Evolutionary conservation across 2,888 invertebrate genomes (phyloP).

Genomic region (Ochropleura leucogaster): DNA sequence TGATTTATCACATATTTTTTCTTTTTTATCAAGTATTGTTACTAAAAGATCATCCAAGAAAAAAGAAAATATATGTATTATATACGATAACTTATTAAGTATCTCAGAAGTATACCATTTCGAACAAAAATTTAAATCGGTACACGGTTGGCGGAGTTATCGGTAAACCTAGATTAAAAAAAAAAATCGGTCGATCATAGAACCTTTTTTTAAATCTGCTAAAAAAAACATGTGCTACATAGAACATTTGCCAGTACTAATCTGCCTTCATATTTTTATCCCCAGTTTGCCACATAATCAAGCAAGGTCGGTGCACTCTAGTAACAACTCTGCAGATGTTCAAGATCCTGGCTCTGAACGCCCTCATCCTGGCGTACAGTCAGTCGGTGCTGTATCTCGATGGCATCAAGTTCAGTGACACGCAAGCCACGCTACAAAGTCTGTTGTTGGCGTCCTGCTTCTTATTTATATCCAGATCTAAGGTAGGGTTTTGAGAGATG

Average conservation of each 20-base stretch:
- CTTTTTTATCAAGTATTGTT: too few species aligned
- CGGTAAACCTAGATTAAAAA: too few species aligned
- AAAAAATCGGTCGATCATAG: too few species aligned
- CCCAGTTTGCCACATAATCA: constrained; percentile 99
- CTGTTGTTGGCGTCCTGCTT: constrained; percentile 98
- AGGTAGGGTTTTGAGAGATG: constrained; percentile 90
- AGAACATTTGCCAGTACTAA: not conserved
- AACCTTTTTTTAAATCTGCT: too few species aligned
- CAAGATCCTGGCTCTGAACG: constrained; percentile 99
- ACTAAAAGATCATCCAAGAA: too few species aligned
- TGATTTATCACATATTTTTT: too few species aligned
- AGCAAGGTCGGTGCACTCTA: constrained; percentile 99
- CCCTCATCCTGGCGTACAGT: constrained; percentile 99
- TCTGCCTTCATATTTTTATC: not conserved
- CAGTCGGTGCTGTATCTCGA: constrained; percentile 99
- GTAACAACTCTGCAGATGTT: constrained; percentile 99
- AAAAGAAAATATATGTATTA: too few species aligned
- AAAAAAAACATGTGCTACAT: not conserved
- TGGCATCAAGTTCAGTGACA: constrained; percentile 99
- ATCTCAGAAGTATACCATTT: too few species aligned
- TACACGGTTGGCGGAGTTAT: too few species aligned
- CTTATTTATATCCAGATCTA: constrained; percentile 99
- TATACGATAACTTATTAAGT: too few species aligned
- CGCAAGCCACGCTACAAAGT: constrained; percentile 99
- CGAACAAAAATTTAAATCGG: too few species aligned